Conservation (phyloP, 2,888 invertebrate species). For the Zelleria hepariella region DNA sequence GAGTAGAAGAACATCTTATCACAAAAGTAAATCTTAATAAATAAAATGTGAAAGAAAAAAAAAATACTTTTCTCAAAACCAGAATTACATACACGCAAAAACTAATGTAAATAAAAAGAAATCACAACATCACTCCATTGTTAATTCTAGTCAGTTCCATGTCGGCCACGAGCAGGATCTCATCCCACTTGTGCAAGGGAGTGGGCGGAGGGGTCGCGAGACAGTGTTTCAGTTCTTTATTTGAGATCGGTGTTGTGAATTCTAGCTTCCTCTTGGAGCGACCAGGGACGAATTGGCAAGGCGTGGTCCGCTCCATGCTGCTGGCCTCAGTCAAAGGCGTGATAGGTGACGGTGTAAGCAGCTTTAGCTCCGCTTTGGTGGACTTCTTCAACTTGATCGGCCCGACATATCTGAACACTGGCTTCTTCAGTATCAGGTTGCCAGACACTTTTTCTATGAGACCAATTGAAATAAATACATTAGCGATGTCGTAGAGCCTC, state of each 20-base stretch:
- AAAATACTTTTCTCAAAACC: conserved; percentile 4
- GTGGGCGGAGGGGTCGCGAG: conserved; percentile 58
- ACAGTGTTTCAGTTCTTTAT: conserved; percentile 44
- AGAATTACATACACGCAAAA: conserved; percentile 11
- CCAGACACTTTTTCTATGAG: conserved; percentile 79
- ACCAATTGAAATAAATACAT: conserved; percentile 81
- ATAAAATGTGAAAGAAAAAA: background rate
- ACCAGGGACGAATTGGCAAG: conserved; percentile 47
- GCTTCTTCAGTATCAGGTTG: conserved; percentile 74
- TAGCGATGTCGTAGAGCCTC: conserved; percentile 83
- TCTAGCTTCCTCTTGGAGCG: conserved; percentile 63
- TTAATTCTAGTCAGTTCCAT: conserved; percentile 73
- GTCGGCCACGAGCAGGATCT: conserved; percentile 69
- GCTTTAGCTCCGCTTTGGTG: conserved; percentile 28
- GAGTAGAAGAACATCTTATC: conserved; percentile 33
- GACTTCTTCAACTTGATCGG: conserved; percentile 53
- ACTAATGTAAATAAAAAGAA: conserved; percentile 4
- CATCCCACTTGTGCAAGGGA: conserved; percentile 69
- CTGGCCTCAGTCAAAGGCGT: conserved; percentile 46
- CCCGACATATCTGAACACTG: conserved; percentile 77
- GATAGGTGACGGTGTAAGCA: conserved; percentile 47
- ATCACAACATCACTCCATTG: conserved; percentile 31
- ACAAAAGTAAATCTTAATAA: conserved; percentile 31
- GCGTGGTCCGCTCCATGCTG: conserved; percentile 32
- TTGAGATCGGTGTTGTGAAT: conserved; percentile 51